phyloP scores from a whole-genome alignment of 2,888 invertebrate genomes.

The Drosophila crucigera region DNA sequence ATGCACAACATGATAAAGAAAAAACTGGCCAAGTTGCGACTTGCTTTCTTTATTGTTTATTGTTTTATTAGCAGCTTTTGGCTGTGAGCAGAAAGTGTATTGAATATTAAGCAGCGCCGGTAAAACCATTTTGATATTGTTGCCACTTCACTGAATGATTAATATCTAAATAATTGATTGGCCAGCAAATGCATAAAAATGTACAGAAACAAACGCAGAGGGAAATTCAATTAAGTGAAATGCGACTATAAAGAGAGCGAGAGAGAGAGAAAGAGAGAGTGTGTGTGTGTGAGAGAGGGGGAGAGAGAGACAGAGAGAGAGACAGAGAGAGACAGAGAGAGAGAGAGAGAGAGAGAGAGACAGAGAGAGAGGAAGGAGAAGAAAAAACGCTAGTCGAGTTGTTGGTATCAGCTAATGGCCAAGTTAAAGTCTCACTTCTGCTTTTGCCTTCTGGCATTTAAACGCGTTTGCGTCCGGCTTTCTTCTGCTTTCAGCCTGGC shows the following conservation, averaged over 20 bases:
- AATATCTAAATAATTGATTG: slow-evolving; percentile 25
- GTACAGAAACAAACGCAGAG: slow-evolving; percentile 14
- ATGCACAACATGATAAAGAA: neutral
- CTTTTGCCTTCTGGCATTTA: slow-evolving; percentile 40
- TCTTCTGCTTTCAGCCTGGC: slow-evolving; percentile 35
- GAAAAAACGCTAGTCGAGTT: neutral
- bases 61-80: neutral
- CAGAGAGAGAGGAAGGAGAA: neutral
- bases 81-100: neutral
- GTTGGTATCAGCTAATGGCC: slow-evolving; percentile 23
- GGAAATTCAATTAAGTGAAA: slow-evolving; percentile 47
- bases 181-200: slow-evolving; percentile 3
- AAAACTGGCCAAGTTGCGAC: neutral
- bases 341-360: neutral
- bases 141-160: slow-evolving; percentile 9
- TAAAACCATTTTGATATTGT: neutral
- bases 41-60: neutral
- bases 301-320: neutral
- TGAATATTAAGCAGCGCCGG: neutral
- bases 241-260: slow-evolving; percentile 24
- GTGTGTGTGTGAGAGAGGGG: neutral
- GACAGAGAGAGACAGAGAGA: neutral
- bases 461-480: slow-evolving; percentile 42
- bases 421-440: slow-evolving; percentile 18
- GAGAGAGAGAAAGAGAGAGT: neutral